Evolutionary conservation across 2,888 invertebrate genomes (phyloP), one percentile per base, ranked within the genome.

Genomic region (Oscheius myriophilus): DNA sequence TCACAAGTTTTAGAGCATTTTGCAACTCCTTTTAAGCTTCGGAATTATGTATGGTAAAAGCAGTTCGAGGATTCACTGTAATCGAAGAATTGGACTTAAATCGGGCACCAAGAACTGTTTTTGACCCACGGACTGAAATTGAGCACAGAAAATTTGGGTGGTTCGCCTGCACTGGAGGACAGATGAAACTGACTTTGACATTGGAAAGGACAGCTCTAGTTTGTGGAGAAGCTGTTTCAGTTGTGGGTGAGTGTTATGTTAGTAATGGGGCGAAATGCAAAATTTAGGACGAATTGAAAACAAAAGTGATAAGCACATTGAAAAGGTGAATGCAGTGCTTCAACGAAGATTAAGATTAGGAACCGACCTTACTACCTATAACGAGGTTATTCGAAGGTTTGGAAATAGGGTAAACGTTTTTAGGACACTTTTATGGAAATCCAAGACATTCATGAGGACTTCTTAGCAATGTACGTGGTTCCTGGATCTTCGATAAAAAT

Each of bases 131-230:
- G 23, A 64, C 57, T 26, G 70, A 73, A 43, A 72, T 64, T 33
- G 76, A 76, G 51, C 72, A 76, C 43, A 70, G 75, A 11, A 82
- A 82, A 55, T 82, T 82, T 59, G 82, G 82, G 18, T 73, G 79
- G 71, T 82, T 81, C 68, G 77, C 81, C 6, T 82, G 82, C 63
- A 82, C 82, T 21, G 82, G 82, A 18, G 82, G 82, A n/a, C 73
- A 75, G 51, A 76, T 82, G 45, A 67, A 73, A 58, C 69, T 82
- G 41, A 64, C 70, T 26, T 65, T 81, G 43, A 68, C 77, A 11
- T 70, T 82, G 39, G 76, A 77, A 64, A 63, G 80, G 55, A 72
- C 70, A 42, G 82, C 82, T 52, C 81, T 82, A 70, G 81, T 81
- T 46, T 80, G 80, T 64, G 82, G 82, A 51, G 82, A 82, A 64